These are phyloP conservation scores for Sanderia malayensis DNA, from an alignment of 30 jellyfish, hydroid and myxozoan genomes.

Conservation along the genomic window DNA sequence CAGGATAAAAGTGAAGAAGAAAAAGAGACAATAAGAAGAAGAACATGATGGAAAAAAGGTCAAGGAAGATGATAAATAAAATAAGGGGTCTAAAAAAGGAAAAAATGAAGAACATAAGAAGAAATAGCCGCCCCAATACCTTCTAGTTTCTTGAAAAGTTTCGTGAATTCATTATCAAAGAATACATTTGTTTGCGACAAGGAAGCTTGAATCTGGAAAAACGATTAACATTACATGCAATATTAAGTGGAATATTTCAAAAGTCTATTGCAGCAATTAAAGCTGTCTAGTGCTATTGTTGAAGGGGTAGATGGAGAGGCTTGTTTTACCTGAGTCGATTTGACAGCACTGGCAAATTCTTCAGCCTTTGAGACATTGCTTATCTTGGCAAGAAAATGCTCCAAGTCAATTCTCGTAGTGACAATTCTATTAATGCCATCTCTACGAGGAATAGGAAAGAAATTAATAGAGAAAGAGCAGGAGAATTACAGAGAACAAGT, in stretches of 20 bases:
- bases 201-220: slow-evolving; percentile 70
- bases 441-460: slow-evolving; percentile 27
- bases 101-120: neutral
- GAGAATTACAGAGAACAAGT: no score
- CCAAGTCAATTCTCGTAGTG: slow-evolving; percentile 90
- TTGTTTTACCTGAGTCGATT: slow-evolving; percentile 93
- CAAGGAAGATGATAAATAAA: neutral
- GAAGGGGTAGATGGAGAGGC: no score
- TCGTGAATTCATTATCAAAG: slow-evolving; percentile 88
- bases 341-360: slow-evolving; percentile 81
- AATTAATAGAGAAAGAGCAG: neutral
- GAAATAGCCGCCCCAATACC: slow-evolving; percentile 35
- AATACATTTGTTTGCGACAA: slow-evolving; percentile 51
- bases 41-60: neutral
- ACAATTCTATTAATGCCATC: slow-evolving; percentile 84
- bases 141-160: slow-evolving; percentile 84
- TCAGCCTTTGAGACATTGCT: slow-evolving; percentile 84
- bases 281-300: no score
- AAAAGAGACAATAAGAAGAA: neutral
- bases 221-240: no score
- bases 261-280: no score
- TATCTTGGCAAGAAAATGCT: slow-evolving; percentile 88
- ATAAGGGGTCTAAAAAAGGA: neutral
- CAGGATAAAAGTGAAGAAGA: neutral
- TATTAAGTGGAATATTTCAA: no score